These are phyloP conservation scores for Argya squamiceps DNA, from an alignment of 2,797 vertebrate genomes.

Conservation along the genomic window DNA sequence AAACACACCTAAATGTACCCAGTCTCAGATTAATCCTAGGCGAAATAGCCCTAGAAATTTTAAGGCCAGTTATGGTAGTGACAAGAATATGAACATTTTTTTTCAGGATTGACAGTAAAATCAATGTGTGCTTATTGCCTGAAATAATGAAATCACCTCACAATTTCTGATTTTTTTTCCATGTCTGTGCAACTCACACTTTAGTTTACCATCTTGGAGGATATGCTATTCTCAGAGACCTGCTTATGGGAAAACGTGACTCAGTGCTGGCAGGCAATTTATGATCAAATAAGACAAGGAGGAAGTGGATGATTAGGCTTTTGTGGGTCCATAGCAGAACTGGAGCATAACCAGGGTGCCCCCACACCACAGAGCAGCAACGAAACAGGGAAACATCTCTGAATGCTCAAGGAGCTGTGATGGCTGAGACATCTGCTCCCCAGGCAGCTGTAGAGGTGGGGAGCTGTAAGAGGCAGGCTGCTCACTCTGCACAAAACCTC, in stretches of 20 bases:
- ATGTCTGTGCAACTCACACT: neutral
- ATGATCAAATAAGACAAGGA: neutral
- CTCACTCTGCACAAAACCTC: neutral
- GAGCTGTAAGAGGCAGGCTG: neutral
- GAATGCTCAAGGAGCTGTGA: fast-evolving
- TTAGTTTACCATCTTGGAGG: neutral
- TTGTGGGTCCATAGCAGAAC: neutral
- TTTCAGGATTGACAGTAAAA: neutral
- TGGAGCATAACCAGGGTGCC: neutral
- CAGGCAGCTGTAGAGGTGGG: fast-evolving
- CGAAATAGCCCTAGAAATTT: neutral
- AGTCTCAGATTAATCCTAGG: neutral
- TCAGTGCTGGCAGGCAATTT: neutral
- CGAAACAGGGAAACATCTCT: neutral
- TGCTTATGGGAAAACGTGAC: neutral
- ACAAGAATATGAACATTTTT: neutral
- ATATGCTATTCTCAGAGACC: neutral
- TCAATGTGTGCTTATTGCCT: neutral
- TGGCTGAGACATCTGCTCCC: neutral
- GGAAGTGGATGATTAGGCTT: neutral
- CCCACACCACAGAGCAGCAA: neutral
- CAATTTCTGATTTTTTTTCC: neutral
- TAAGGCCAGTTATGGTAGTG: neutral
- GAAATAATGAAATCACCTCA: neutral
- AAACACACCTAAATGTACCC: neutral